Base-by-base conservation (phyloP, 2,888 invertebrate species). In the Hirtodrosophila cameraria region DNA sequence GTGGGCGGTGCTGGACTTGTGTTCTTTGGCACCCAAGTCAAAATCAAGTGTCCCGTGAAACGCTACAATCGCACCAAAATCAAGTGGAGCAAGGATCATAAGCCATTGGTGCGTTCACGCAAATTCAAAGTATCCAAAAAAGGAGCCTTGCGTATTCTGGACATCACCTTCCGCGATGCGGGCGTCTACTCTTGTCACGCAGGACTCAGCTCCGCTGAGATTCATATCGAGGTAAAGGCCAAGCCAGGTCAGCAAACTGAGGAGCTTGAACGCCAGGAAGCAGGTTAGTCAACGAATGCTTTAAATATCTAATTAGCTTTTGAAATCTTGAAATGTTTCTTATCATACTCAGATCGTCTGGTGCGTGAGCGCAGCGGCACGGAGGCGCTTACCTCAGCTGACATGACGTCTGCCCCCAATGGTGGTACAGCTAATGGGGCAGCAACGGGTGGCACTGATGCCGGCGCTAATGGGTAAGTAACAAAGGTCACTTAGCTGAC, bases 11-110 rank as follows among this genome's bases (percentile, higher is more conserved):
- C 94, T 1, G 98, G 97, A 0, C 95, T 95, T 1, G 95, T 98
- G 41, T 97, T 96, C 92, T 94, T 96, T 81, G 98, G 97, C 6
- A 97, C 97, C 0, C 96, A 96, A 86, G 94, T 98, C 59, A 97
- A 97, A 91, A 96, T 98, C 75, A 96, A 97, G 88, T 98, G 98
- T 88, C 98, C 98, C 0, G 96, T 97, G 15, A 96, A 96, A 88
- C 94, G 91, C 1, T 95, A 93, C 89, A 94, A 95, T 88, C 92
- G 97, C 65, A 95, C 96, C 0, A 95, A 95, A 89, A 96, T 97
- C 68, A 93, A 94, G 81, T 98, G 98, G 98, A 94, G 94, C 50
- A 97, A 97, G 88, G 96, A 97, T 88, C 95, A 96, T 71, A 94
- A 94, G 75, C 94, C 94, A 46, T 92, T 97, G 61, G 92, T 93